Percentiles rank a stretch among this genome's conserved stretches.
Conservation (phyloP, 2,797 vertebrate genomes). For the Lagodon rhomboides region DNA sequence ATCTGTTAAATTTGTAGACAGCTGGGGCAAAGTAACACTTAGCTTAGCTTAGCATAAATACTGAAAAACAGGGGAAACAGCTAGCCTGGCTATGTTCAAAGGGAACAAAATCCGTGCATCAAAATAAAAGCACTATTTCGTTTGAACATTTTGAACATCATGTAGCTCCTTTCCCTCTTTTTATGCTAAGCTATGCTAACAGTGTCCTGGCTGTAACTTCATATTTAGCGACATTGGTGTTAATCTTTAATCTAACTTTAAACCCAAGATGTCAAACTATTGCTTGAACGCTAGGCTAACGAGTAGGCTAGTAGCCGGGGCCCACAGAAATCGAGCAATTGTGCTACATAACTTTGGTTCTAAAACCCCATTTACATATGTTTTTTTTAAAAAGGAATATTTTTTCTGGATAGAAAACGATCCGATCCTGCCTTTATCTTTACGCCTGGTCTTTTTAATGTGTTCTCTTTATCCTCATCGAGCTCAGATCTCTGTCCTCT, state of each 20-base stretch:
- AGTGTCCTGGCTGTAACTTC: not conserved
- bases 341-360: too few species aligned
- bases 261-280: not conserved
- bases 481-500: too few species aligned
- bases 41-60: not conserved
- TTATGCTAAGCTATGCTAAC: not conserved
- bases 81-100: too few species aligned
- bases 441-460: too few species aligned
- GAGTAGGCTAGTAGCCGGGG: not conserved
- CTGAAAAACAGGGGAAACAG: not conserved
- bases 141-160: not conserved
- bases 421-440: too few species aligned
- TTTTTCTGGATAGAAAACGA: too few species aligned
- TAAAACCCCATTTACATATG: too few species aligned
- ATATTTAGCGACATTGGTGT: too few species aligned
- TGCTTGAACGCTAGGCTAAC: not conserved
- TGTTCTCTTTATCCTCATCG: too few species aligned
- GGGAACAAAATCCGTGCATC: not conserved
- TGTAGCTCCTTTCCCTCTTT: not conserved
- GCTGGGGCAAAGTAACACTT: not conserved
- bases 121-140: not conserved
- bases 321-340: not conserved
- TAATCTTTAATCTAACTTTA: not conserved
- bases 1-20: not conserved
- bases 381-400: too few species aligned